Evolutionary conservation across 2,113 vertebrate species (phyloP).

Genomic region (Nipponia nippon): DNA sequence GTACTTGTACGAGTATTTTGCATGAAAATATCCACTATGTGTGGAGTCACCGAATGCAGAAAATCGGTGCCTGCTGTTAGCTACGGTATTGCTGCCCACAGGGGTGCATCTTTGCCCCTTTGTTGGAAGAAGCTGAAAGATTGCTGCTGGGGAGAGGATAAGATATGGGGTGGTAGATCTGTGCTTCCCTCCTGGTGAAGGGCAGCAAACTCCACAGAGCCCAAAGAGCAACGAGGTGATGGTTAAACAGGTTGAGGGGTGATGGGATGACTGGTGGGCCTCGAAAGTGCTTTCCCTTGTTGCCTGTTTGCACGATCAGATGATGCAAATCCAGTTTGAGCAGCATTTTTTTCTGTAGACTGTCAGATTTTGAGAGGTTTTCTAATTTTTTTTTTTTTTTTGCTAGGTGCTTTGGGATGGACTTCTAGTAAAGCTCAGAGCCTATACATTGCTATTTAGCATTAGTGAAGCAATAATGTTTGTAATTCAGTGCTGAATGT

Average conservation of each 20-base stretch:
- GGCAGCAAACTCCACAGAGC: not conserved
- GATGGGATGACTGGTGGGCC: not conserved
- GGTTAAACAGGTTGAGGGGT: not conserved
- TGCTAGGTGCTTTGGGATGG: no score
- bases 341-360: not conserved
- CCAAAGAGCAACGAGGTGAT: not conserved
- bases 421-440: no score
- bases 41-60: rapidly evolving
- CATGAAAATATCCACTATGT: rapidly evolving
- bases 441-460: no score
- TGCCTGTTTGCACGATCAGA: no score
- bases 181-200: not conserved
- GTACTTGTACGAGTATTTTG: rapidly evolving
- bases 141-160: not conserved
- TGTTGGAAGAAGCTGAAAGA: not conserved
- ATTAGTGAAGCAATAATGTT: no score
- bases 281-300: not conserved
- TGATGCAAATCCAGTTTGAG: no score
- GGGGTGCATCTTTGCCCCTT: not conserved
- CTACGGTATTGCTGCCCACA: not conserved
- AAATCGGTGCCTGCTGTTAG: rapidly evolving
- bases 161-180: not conserved
- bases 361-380: rapidly evolving
- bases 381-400: no score
- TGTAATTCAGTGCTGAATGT: no score